These are phyloP conservation scores for Ophion slaviceki DNA, from an alignment of 2,888 invertebrate genomes.

Conservation along the genomic window DNA sequence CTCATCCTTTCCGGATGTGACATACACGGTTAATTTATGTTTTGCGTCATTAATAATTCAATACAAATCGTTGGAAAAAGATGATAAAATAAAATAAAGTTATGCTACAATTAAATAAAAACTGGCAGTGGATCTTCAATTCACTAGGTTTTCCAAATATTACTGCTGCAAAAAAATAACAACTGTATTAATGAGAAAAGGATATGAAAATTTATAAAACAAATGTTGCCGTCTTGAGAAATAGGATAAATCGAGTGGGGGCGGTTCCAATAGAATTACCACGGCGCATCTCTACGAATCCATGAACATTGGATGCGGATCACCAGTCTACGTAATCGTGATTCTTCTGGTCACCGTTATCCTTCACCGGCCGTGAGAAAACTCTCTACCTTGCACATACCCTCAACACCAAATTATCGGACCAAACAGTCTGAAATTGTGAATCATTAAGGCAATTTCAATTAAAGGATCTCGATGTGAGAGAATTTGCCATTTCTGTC, in stretches of 20 bases:
- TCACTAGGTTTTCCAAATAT: too few species aligned
- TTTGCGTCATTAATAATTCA: too few species aligned
- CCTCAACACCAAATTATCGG: background rate
- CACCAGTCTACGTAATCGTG: constrained; percentile 74
- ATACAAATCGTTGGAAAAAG: too few species aligned
- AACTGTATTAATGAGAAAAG: too few species aligned
- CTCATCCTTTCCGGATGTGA: too few species aligned
- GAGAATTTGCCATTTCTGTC: background rate
- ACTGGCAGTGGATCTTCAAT: too few species aligned
- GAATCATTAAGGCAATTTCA: background rate
- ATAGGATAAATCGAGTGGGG: constrained; percentile 65
- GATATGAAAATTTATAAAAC: background rate
- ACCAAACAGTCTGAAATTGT: background rate
- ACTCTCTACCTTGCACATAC: background rate
- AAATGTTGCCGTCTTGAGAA: constrained; percentile 62
- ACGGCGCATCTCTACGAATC: constrained; percentile 62
- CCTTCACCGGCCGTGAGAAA: constrained; percentile 59
- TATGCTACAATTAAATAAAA: too few species aligned
- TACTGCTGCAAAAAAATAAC: too few species aligned
- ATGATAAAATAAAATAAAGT: too few species aligned
- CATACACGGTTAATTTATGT: too few species aligned
- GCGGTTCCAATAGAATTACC: constrained; percentile 62
- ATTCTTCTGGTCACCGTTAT: constrained; percentile 32
- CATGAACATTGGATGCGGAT: constrained; percentile 70
- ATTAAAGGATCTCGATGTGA: background rate